These are phyloP conservation scores for Bilobella aurantiaca DNA, from an alignment of 1,140 invertebrate genomes.

Conservation along the genomic window DNA sequence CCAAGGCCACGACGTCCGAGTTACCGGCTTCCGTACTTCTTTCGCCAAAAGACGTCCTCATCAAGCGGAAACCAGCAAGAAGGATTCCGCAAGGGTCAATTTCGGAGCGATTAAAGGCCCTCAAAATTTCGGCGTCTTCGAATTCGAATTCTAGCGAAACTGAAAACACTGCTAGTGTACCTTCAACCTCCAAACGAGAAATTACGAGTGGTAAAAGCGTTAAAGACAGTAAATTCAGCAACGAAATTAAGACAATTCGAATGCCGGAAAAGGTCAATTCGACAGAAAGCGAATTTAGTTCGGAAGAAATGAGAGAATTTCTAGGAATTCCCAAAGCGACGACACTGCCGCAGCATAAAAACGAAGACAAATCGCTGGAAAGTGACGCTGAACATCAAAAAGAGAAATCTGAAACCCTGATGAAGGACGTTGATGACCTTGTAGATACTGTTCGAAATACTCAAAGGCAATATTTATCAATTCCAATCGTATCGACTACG, in stretches of 20 bases:
- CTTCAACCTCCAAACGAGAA: not conserved
- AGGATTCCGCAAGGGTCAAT: slow-evolving; percentile 29
- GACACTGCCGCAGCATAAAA: too few relatives aligned
- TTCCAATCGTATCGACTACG: not conserved
- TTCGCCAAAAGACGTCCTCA: slow-evolving; percentile 29
- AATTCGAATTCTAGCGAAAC: not conserved
- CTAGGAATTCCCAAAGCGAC: not conserved
- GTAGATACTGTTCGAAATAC: not conserved
- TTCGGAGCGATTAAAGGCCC: slow-evolving; percentile 29
- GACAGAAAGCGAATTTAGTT: not conserved
- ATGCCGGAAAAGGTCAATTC: not conserved
- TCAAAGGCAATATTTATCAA: not conserved
- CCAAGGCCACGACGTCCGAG: not conserved
- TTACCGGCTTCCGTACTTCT: slow-evolving; percentile 24
- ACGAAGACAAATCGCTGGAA: too few relatives aligned
- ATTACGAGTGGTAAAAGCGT: not conserved
- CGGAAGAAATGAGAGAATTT: not conserved
- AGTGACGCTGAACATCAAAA: too few relatives aligned
- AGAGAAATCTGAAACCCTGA: too few relatives aligned
- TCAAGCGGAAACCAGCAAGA: slow-evolving; percentile 29
- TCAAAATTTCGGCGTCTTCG: not conserved
- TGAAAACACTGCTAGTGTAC: not conserved
- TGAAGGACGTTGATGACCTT: too few relatives aligned
- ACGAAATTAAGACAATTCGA: not conserved
- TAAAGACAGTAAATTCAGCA: not conserved